Evolutionary conservation across 1,140 invertebrate species (phyloP), one percentile per base, ranked within the genome.

Genomic region (Bombyx mandarina): DNA sequence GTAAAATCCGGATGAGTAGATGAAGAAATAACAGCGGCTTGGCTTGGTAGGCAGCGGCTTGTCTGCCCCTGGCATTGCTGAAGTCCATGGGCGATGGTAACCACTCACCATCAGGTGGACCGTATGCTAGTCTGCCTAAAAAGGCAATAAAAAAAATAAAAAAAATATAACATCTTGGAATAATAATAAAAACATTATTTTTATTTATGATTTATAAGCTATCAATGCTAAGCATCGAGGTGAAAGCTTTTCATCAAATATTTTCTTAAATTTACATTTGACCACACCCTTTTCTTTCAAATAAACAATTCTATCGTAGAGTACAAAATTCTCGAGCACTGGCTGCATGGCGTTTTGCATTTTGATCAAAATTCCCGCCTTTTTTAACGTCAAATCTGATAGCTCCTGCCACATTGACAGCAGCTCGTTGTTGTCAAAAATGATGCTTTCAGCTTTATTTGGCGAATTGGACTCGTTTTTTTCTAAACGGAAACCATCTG

Each of bases 281-380:
- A 56, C 68, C 68, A 88, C 55, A 12, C 73, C 89, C 56, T 88
- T 79, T 72, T 94, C 92, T 65, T 86, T 73, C 50, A 94, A 84
- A 75, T 90, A 93, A 48, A 91, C 79, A 53, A 92, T 71, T 63
- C 93, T 89, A 70, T 94, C 93, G 26, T 91, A 82, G 10, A 94
- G 82, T 45, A 94, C 79, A n/a, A 93, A 71, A 64, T 91, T 92
- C 79, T 94, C 93, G 63, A 93, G 90, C 8, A 93, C 77, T 61
- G 88, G 87, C 72, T 92, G 87, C 47, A 89, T 68, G 55, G 63
- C 55, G 50, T 77, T 79, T 67, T 87, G 81, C 42, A 86, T 58
- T 45, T 73, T 56, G 63, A 87, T 69, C 63, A 76, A 84, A 46
- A 83, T 64, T 57, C 73, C 79, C 5, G 79, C 79, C 64, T 78